phyloP scores from a whole-genome alignment of 2,113 vertebrate genomes.

The Oryzias javanicus region DNA sequence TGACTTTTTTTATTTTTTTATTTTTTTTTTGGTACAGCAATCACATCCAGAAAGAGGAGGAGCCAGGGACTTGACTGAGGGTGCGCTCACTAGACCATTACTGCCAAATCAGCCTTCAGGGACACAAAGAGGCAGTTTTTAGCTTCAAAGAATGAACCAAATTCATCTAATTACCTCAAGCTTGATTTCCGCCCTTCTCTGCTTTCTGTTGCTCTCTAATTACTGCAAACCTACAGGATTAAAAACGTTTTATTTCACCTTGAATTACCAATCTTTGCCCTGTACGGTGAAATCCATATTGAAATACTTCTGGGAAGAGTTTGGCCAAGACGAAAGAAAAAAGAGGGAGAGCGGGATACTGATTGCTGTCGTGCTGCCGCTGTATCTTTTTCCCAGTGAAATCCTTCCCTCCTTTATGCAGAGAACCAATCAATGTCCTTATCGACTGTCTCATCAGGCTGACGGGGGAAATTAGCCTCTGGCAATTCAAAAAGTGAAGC shows the following conservation, averaged over 20 bases:
- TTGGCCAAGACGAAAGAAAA: slow-evolving; percentile 64
- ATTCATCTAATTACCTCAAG: slow-evolving; percentile 60
- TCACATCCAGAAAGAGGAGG: slow-evolving; percentile 62
- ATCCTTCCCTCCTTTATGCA: slow-evolving; percentile 63
- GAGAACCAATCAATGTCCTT: slow-evolving; percentile 72
- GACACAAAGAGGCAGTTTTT: slow-evolving; percentile 48
- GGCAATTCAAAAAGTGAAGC: slow-evolving; percentile 61
- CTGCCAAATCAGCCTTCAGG: slow-evolving; percentile 68
- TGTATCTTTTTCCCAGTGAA: slow-evolving; percentile 68
- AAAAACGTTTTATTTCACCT: slow-evolving; percentile 73
- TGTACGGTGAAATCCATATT: slow-evolving; percentile 69
- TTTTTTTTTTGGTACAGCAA: slow-evolving; percentile 34
- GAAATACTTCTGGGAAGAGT: slow-evolving; percentile 74
- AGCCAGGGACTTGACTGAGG: slow-evolving; percentile 67
- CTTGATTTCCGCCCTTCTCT: slow-evolving; percentile 44
- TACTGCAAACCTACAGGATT: slow-evolving; percentile 46
- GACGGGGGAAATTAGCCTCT: slow-evolving; percentile 63
- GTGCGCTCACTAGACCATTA: slow-evolving; percentile 70
- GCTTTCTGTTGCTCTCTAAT: slow-evolving; percentile 31
- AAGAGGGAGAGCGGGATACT: slow-evolving; percentile 48
- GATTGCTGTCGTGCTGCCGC: slow-evolving; percentile 68
- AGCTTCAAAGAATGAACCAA: slow-evolving; percentile 57
- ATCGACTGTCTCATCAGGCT: slow-evolving; percentile 72
- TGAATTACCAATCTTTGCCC: slow-evolving; percentile 62
- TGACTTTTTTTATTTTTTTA: slow-evolving; percentile 46